Base-by-base conservation (phyloP, 1,140 invertebrate genomes). In the Drosophila persimilis region DNA sequence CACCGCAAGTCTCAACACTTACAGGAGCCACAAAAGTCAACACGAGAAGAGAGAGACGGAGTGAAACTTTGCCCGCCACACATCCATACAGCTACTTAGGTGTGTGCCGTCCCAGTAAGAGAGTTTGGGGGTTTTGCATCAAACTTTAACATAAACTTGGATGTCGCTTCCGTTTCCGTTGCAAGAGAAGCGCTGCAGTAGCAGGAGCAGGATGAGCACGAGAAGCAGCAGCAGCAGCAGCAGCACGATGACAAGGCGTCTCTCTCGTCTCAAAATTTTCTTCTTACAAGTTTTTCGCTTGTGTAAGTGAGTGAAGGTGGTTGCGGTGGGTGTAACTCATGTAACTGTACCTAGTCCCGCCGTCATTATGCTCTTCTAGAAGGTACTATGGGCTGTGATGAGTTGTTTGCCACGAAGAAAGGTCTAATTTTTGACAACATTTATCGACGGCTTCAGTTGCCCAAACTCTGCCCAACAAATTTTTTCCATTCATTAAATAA, bases 141-240 rank as follows among this genome's bases (percentile, higher is more conserved):
- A 85, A 85, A 85, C 81, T 85, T 86, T 85, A 85, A 85, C 73
- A 85, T 85, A 86, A 85, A 85, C 77, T 85, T 86, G 77, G 73
- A 77, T 85, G 81, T 69, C 83, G 83, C 81, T 77, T 86, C 81
- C 77, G 81, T 66, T 86, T 85, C 81, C 81, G 81, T 58, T 77
- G 73, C 73, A 48, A 29, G 47, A 45, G 11, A 13, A 39, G 35
- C 11, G 35, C 35, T 5, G 35, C 35, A 39, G 35, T 39, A 39
- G 11, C 35, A 35, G 8, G 3, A 35, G 9, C 8, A 35, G 6
- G 1, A 35, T 8, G 8, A 35, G 31, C 9, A 35, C 9, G 8
- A 35, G 31, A 3, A 35, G 31, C 31, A 11, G 9, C 35, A 39
- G 0, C 22, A 4, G 48, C 55, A 46, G 45, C 58, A 57, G 55